Evolutionary conservation across 1,140 invertebrate genomes (phyloP).

Genomic region (Sarcophaga peregrina): DNA sequence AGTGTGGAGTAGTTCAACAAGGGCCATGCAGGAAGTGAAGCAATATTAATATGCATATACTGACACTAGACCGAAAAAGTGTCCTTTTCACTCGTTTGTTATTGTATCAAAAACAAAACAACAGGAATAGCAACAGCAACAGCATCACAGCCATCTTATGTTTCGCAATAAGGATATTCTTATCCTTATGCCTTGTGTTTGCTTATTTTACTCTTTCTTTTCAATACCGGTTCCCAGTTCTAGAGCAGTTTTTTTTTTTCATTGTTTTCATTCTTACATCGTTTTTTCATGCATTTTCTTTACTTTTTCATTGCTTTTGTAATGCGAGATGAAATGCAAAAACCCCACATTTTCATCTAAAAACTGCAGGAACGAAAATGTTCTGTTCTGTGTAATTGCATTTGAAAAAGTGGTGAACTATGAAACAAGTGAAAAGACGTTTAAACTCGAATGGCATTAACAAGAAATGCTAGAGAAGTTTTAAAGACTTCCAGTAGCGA

Average conservation of each 20-base stretch:
- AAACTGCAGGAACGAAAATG: conserved; percentile 21
- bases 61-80: background rate
- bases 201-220: background rate
- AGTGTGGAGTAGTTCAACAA: background rate
- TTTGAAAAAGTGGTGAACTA: conserved; percentile 26
- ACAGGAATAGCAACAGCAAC: background rate
- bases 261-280: background rate
- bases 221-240: too few species aligned
- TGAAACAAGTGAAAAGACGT: conserved; percentile 7
- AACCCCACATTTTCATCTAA: background rate
- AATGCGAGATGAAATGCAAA: background rate
- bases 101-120: background rate
- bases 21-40: background rate
- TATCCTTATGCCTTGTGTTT: background rate
- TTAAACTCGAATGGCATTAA: conserved; percentile 28
- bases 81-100: conserved; percentile 1
- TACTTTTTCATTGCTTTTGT: background rate
- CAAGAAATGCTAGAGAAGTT: conserved; percentile 10
- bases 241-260: background rate
- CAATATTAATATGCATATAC: conserved; percentile 4
- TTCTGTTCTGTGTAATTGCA: conserved; percentile 25
- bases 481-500: background rate
- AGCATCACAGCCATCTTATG: background rate
- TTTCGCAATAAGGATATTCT: background rate
- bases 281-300: too few species aligned